A percentile compares a stretch with the other conserved stretches of the same genome.
Evolutionary conservation across 2,797 vertebrate genomes (phyloP).

Genomic region (Pteronotus mesoamericanus): DNA sequence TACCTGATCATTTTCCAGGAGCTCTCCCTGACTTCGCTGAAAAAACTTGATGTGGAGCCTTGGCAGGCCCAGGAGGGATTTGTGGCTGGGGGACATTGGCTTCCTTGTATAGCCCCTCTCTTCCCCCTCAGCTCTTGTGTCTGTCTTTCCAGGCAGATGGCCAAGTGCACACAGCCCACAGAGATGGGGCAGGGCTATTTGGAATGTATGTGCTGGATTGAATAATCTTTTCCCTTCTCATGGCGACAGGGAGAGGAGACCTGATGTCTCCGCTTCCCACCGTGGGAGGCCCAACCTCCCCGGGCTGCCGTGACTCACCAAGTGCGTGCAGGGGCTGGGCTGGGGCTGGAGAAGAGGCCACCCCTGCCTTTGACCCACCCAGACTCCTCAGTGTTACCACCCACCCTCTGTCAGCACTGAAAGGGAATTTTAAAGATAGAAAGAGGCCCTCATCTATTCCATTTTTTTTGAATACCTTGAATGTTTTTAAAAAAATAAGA

Average conservation of each 20-base stretch:
- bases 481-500: not conserved
- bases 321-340: too few species aligned
- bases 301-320: not conserved
- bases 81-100: not conserved
- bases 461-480: not conserved
- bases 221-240: not conserved
- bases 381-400: not conserved
- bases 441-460: not conserved
- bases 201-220: not conserved
- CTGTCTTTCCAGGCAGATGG: not conserved
- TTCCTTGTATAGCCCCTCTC: fast-evolving
- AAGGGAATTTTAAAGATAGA: not conserved
- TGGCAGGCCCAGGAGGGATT: too few species aligned
- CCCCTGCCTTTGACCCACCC: too few species aligned
- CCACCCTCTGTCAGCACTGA: not conserved
- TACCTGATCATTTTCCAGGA: not conserved
- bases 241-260: not conserved
- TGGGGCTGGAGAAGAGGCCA: not conserved
- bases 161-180: fast-evolving
- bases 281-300: not conserved
- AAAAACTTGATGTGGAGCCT: not conserved
- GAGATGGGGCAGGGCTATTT: not conserved
- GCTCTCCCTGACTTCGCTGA: not conserved
- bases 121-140: not conserved
- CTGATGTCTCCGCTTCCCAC: too few species aligned